A percentile compares a stretch with the other conserved stretches of the same genome.
These are phyloP conservation scores for Stenotaenia linearis DNA, from an alignment of 2,888 invertebrate genomes.

Conservation along the genomic window DNA sequence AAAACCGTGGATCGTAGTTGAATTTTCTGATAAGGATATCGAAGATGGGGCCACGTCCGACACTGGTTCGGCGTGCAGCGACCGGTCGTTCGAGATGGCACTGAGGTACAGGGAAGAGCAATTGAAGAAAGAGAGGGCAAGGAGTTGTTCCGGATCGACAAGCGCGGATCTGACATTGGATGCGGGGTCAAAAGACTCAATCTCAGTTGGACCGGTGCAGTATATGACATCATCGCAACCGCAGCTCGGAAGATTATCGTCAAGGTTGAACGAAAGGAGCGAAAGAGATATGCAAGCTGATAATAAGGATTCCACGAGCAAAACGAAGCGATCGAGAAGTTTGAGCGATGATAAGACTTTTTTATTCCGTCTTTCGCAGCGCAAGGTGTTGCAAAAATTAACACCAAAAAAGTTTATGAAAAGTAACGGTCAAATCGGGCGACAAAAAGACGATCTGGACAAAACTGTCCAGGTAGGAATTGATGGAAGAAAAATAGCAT, in stretches of 20 bases:
- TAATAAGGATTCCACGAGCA: background rate
- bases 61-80: conserved; percentile 34
- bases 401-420: background rate
- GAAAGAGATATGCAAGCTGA: background rate
- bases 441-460: background rate
- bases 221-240: background rate
- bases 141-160: background rate
- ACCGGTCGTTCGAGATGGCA: conserved; percentile 37
- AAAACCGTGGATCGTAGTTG: conserved; percentile 39
- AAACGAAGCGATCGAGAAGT: background rate
- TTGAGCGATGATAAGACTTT: background rate
- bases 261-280: background rate
- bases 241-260: background rate
- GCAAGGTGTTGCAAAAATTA: background rate
- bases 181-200: background rate
- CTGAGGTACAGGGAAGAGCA: conserved; percentile 34
- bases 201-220: background rate
- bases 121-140: background rate
- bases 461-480: background rate
- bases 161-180: background rate
- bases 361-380: background rate
- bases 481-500: background rate
- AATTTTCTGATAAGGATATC: conserved; percentile 37
- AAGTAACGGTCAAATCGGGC: background rate
- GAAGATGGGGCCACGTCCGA: conserved; percentile 34